Evolutionary conservation across 2,113 vertebrate species (phyloP), one percentile per base, ranked within the genome.

Genomic region (Pardalotus punctatus): DNA sequence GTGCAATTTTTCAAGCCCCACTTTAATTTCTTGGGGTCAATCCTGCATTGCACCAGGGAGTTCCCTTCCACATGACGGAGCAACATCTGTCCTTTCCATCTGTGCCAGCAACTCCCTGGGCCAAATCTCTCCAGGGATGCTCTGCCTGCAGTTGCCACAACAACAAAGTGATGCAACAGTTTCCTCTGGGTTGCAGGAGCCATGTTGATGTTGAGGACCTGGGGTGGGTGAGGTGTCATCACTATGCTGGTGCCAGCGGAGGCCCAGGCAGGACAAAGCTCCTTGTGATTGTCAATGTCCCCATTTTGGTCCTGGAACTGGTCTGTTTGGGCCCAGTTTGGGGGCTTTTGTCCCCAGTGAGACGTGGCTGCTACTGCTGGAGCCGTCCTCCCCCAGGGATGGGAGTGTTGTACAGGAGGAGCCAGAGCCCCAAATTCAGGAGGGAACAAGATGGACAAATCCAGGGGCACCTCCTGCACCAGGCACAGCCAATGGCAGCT

Each of bases 61-160:
- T 61, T 79, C 31, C 57, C 40, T 72, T 76, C 70, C 73, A 74
- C 56, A 43, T 47, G 56, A 62, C 0, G 0, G 73, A 89, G 62
- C 74, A 82, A 67, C 87, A 77, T 93, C 90, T 88, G 72, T 58
- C 90, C 77, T 91, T 91, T 48, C 91, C 83, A 84, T 88, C 96
- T 78, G 78, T 72, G 87, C 87, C 28, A 3, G 70, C 70, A 60
- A 6, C 84, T 87, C 78, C 50, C 48, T 5, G 47, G 78, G 88
- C 79, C 50, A 69, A 72, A 72, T 35, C 81, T 85, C 81, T 42
- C 78, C 48, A 1, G 78, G 84, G 95, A 82, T 93, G 78, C 87
- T 81, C 66, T 0, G 16, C 54, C 85, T 92, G 90, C 94, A 42
- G 88, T 88, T 95, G 84, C 87, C 92, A 91, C 92, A 90, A 91